Evolutionary conservation across 2,797 vertebrate genomes (phyloP), one percentile per base, ranked within the genome.

Genomic region (Sorex maritimensis): DNA sequence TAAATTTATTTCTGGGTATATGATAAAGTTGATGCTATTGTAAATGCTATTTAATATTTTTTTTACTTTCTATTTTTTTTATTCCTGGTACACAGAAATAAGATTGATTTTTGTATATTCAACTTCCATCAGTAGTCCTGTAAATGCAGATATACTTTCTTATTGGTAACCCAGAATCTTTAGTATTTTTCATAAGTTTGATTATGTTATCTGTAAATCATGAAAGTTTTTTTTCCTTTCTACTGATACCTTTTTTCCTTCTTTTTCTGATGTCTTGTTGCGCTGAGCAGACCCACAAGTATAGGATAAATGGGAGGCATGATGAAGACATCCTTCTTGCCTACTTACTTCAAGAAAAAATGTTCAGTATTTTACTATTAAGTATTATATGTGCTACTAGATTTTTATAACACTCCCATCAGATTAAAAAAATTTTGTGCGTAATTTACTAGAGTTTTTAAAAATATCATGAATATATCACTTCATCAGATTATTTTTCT

Each of bases 401-500:
- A 26, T 83, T 78, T 92, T 81, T 69, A 58, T 44, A 80, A 61
- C 82, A 71, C 1, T n/a, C 38, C n/a, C 81, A n/a, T 65, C 23
- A 88, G 34, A 79, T 86, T 84, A 82, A 79, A 74, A 49, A 84
- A 41, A 5, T 88, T 93, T 61, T 21, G 21, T 61, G 15, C 58
- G 17, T 85, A 46, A 92, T 46, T 81, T 84, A 3, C 75, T 81
- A 75, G 9, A 71, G 14, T 30, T 67, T 63, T 91, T 52, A 9
- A 11, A 21, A 0, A 30, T 58, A 78, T 89, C 0, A 1, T 81
- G 34, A 89, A 28, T 91, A 2, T 83, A 58, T 41, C 75, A 75
- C 44, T 90, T 85, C 58, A 75, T 85, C 19, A 68, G 80, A 58
- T 88, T 12, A 52, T 41, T 94, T 95, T 81, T 87, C 46, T 90